Percentiles rank a stretch among this genome's conserved stretches.
Conservation (phyloP, 1,140 invertebrate species). For the Drosophila grimshawi region DNA sequence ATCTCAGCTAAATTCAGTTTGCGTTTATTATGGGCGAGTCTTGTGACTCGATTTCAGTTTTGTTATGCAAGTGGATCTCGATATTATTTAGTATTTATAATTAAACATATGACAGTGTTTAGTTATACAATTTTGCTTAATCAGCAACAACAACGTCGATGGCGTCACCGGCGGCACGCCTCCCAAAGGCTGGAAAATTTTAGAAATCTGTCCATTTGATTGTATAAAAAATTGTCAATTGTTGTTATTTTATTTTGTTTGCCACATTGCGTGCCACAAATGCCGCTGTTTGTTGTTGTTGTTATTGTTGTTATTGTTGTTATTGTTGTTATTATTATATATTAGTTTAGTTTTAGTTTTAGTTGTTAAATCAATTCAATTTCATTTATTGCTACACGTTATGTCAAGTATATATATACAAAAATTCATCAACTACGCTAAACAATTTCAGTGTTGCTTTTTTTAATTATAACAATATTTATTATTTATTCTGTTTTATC, state of each 20-base stretch:
- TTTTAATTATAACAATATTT: slow-evolving; percentile 77
- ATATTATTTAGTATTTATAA: slow-evolving; percentile 55
- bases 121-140: slow-evolving; percentile 33
- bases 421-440: slow-evolving; percentile 80
- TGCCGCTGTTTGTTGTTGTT: slow-evolving; percentile 33
- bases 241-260: slow-evolving; percentile 35
- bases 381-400: slow-evolving; percentile 73
- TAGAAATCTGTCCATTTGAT: slow-evolving; percentile 78
- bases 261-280: slow-evolving; percentile 43
- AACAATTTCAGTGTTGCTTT: slow-evolving; percentile 76
- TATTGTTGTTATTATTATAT: slow-evolving; percentile 37
- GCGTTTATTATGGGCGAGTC: slow-evolving; percentile 33
- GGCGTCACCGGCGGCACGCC: slow-evolving; percentile 43
- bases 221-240: slow-evolving; percentile 60
- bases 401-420: slow-evolving; percentile 78
- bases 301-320: slow-evolving; percentile 9
- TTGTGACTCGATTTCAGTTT: slow-evolving; percentile 13
- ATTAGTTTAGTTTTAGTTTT: slow-evolving; percentile 36
- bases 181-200: slow-evolving; percentile 70
- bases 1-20: slow-evolving; percentile 77
- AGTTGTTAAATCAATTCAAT: slow-evolving; percentile 62
- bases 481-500: slow-evolving; percentile 51
- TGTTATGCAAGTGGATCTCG: slow-evolving; percentile 38
- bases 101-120: slow-evolving; percentile 64
- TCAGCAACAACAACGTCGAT: slow-evolving; percentile 30